phyloP scores from a whole-genome alignment of 2,888 invertebrate species.

The Eueremaeus valkanovi region DNA sequence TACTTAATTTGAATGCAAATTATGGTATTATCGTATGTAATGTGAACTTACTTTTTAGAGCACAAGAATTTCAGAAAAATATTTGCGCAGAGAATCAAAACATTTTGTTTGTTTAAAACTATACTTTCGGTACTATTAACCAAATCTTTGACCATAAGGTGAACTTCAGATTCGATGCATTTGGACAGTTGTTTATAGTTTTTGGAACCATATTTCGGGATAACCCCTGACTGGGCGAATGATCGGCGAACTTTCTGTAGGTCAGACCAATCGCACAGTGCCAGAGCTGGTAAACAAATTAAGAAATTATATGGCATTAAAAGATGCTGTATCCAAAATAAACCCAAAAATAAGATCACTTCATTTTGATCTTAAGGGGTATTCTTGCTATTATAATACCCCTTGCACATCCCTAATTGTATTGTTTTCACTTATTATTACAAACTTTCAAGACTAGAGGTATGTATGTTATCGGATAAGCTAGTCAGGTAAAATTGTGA shows the following conservation, averaged over 20 bases:
- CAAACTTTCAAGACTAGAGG: too few relatives aligned
- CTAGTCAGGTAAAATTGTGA: too few relatives aligned
- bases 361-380: too few relatives aligned
- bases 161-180: slow-evolving; percentile 25
- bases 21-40: too few relatives aligned
- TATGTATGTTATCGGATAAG: too few relatives aligned
- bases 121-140: neutral
- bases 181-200: slow-evolving; percentile 26
- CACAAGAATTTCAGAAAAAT: slow-evolving; percentile 75
- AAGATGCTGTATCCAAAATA: too few relatives aligned
- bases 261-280: slow-evolving; percentile 81
- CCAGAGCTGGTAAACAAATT: slow-evolving; percentile 62
- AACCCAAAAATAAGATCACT: too few relatives aligned
- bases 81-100: slow-evolving; percentile 71
- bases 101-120: slow-evolving; percentile 61
- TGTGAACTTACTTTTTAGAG: slow-evolving; percentile 1
- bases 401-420: too few relatives aligned
- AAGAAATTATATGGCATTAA: too few relatives aligned
- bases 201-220: slow-evolving; percentile 37
- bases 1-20: too few relatives aligned
- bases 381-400: too few relatives aligned
- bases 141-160: neutral
- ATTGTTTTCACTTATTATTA: too few relatives aligned
- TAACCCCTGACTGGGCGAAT: slow-evolving; percentile 57
- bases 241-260: slow-evolving; percentile 73